Evolutionary conservation across 2,888 invertebrate genomes (phyloP), one percentile per base, ranked within the genome.

Genomic region (Blastobasis adustella): DNA sequence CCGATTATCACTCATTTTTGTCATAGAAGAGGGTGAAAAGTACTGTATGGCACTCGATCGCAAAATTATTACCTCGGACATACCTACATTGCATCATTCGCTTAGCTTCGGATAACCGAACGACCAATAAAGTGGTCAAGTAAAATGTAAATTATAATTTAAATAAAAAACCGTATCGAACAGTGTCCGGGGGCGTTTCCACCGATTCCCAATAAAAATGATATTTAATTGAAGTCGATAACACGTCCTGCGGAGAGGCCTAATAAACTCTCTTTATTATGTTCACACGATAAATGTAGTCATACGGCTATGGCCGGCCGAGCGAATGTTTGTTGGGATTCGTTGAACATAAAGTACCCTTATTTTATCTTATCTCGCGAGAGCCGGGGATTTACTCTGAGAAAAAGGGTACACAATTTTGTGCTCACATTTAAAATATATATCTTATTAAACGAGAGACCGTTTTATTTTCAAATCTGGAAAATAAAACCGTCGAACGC

Each of bases 161-260:
- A 67, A 72, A 73, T 72, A 72, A 71, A 66, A 69, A 69, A 71
- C 58, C 66, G 65, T 65, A 73, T 66, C 62, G 61, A 71, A 62
- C 69, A 70, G 62, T 74, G 77, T 72, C 79, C 73, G 69, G 70
- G 77, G 82, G 81, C 79, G 77, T 79, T 82, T 61, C 70, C 73
- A 66, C 70, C 67, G 76, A 73, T 81, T 82, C 77, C 72, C 71
- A 86, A 87, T 87, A 88, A 88, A 88, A 85, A 85, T 82, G 77
- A 79, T 82, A 86, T 86, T 87, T 88, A 88, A 88, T 86, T 87
- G 86, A 76, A 77, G 69, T 66, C 84, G 86, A 86, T 86, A 87
- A 81, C 78, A 76, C 68, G 71, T 75, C 81, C 69, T 76, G 79
- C 73, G 67, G 75, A 79, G 83, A 76, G 71, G 80, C 70, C 79